These are phyloP conservation scores for Cheilinus undulatus DNA, from an alignment of 2,113 vertebrate species.

Conservation along the genomic window DNA sequence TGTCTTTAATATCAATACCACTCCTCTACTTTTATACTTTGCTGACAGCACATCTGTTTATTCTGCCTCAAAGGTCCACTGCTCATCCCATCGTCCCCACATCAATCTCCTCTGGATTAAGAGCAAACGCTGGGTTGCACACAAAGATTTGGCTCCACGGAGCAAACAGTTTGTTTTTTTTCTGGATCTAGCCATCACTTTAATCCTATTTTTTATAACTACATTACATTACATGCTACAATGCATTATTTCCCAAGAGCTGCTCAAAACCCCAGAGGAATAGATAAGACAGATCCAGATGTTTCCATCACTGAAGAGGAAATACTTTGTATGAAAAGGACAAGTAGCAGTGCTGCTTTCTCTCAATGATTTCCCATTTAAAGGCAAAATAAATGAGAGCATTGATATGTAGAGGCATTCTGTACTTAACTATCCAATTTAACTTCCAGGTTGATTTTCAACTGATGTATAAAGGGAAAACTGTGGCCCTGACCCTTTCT, in stretches of 20 bases:
- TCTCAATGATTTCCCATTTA: conserved; percentile 21
- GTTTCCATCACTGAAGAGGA: conserved; percentile 14
- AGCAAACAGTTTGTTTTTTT: conserved; percentile 58
- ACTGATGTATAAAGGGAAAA: no score
- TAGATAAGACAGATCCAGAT: conserved; percentile 7
- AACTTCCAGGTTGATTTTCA: no score
- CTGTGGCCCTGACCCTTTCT: no score
- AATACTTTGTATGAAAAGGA: neutral
- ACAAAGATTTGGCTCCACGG: conserved; percentile 57
- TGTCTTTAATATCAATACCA: conserved; percentile 32
- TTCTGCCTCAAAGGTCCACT: conserved; percentile 56
- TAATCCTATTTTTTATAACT: conserved; percentile 51
- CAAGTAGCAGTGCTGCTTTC: neutral
- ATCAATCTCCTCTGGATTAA: conserved; percentile 64
- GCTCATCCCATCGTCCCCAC: conserved; percentile 54
- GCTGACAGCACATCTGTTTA: conserved; percentile 68
- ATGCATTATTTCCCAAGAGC: conserved; percentile 29
- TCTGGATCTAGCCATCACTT: conserved; percentile 35
- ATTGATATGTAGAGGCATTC: neutral
- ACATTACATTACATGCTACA: conserved; percentile 52
- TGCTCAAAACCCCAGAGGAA: conserved; percentile 29
- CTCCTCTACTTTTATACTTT: conserved; percentile 39
- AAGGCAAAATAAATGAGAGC: conserved; percentile 21
- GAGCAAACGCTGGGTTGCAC: conserved; percentile 50
- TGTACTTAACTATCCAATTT: neutral